phyloP scores from a whole-genome alignment of 2,888 invertebrate species.

The Nomada ruficornis region DNA sequence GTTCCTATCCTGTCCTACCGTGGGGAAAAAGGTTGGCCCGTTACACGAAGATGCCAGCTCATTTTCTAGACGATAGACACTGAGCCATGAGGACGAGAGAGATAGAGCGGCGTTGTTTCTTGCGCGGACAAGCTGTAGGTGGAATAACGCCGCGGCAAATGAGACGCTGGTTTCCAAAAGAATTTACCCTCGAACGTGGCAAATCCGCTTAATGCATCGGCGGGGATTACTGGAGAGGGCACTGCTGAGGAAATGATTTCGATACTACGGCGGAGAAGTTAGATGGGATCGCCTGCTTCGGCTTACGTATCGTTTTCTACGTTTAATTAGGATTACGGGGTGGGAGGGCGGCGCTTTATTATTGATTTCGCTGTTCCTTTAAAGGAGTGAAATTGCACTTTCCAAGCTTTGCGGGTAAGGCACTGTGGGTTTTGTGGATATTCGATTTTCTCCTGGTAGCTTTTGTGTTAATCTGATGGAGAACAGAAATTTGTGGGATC shows the following conservation, averaged over 20 bases:
- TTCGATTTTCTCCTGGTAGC: no score
- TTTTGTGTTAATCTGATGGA: no score
- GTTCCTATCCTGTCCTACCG: neutral
- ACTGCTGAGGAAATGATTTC: neutral
- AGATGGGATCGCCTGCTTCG: neutral
- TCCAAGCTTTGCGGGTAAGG: no score
- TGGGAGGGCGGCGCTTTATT: neutral
- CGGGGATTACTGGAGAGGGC: neutral
- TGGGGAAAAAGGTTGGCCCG: neutral
- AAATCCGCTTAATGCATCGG: neutral
- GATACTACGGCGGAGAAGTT: neutral
- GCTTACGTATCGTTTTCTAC: neutral
- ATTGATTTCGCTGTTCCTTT: neutral
- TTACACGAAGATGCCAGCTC: slow-evolving; percentile 18
- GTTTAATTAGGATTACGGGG: neutral
- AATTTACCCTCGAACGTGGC: neutral
- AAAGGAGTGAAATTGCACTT: neutral
- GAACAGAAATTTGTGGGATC: no score
- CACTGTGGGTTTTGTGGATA: no score
- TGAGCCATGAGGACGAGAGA: slow-evolving; percentile 22
- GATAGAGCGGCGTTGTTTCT: neutral
- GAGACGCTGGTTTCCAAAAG: neutral
- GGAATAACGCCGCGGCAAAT: slow-evolving; percentile 22
- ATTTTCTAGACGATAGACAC: slow-evolving; percentile 41
- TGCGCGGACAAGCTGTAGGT: slow-evolving; percentile 6